Evolutionary conservation across 2,113 vertebrate genomes (phyloP), one percentile per base, ranked within the genome.

Genomic region (Athene cunicularia): DNA sequence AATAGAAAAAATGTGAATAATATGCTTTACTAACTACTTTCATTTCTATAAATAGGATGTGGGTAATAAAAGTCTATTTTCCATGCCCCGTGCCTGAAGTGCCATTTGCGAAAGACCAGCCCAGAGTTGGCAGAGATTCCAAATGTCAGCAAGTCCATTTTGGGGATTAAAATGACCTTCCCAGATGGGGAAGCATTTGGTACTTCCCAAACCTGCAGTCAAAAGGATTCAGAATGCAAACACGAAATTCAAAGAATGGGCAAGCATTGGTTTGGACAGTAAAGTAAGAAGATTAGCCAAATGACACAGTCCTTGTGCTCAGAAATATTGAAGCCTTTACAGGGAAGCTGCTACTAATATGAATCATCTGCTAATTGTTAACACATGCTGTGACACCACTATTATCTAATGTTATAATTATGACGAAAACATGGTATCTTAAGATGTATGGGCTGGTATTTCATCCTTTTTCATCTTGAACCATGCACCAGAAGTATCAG

Each of bases 161-260:
- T 32, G 72, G 73, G 92, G 73, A 94, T 90, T 95, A 92, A 96
- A 97, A 94, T 90, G 47, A 73, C 85, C 82, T 96, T 96, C 87
- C 95, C 96, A 97, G 95, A 95, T 95, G 96, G 95, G 49, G 77
- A 95, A 95, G 77, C 96, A 96, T 95, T 97, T 95, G 94, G 92
- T 95, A 72, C 92, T 91, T 96, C 88, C 88, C 70, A 91, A 91
- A 96, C 67, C 83, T 95, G 66, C 76, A 91, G 90, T 95, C 77
- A 89, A 91, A 93, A 83, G 64, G 73, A 89, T 91, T 87, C 81
- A 94, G 74, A 85, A 94, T 76, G 79, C 47, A 97, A 90, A 95
- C 66, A 97, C n/a, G 77, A 91, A 93, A 95, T 93, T 82, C 80
- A 89, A 94, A 94, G 76, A 93, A 95, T 73, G 66, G 41, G 62